Conservation (phyloP, 2,888 invertebrate genomes). For the Drosophila robusta region DNA sequence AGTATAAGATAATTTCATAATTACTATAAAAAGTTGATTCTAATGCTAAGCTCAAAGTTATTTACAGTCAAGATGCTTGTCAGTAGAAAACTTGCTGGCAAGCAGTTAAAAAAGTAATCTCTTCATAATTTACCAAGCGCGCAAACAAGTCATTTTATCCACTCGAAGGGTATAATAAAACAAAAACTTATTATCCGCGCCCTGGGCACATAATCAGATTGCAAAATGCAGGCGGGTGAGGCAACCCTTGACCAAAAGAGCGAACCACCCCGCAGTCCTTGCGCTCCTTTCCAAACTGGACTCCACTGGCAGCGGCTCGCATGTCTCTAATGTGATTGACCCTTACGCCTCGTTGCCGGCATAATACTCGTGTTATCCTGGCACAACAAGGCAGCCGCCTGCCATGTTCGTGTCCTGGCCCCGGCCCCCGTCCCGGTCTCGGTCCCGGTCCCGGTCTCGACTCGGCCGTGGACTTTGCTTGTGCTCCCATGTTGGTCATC, state of each 20-base stretch:
- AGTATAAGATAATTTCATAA: background rate
- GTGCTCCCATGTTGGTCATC: constrained; percentile 80
- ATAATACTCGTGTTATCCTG: constrained; percentile 77
- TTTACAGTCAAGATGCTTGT: background rate
- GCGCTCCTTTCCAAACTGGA: constrained; percentile 10
- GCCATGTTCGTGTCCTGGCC: constrained; percentile 42
- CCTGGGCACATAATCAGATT: constrained; percentile 68
- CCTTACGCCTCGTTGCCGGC: constrained; percentile 76
- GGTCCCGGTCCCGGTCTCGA: background rate
- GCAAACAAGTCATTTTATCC: background rate
- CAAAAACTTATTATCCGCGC: constrained; percentile 67
- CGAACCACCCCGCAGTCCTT: constrained; percentile 24
- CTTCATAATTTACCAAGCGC: background rate
- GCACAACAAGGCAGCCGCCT: constrained; percentile 45
- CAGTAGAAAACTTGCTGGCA: background rate
- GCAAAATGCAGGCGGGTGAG: constrained; percentile 50
- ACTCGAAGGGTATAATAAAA: constrained; percentile 37
- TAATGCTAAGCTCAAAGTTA: background rate
- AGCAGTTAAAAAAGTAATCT: background rate
- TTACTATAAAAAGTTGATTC: background rate
- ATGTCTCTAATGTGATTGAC: constrained; percentile 80
- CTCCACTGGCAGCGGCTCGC: constrained; percentile 51
- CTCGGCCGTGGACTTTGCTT: constrained; percentile 31
- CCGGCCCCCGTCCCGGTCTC: background rate
- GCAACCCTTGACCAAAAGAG: constrained; percentile 46